Evolutionary conservation across 2,113 vertebrate species (phyloP), one percentile per base, ranked within the genome.

Genomic region (Hemibates koningsi): DNA sequence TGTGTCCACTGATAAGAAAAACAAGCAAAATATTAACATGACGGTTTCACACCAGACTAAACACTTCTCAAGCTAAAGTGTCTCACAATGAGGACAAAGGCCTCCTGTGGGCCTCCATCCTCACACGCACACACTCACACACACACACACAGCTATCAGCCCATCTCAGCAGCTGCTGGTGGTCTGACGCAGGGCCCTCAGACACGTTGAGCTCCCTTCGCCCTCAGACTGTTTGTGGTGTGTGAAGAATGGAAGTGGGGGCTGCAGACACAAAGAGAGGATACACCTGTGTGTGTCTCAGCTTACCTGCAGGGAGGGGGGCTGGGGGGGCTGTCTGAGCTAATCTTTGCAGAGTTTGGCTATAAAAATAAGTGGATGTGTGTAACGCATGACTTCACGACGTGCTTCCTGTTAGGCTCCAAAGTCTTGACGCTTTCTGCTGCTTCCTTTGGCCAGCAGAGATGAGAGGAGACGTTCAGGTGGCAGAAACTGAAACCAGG

Each of bases 191-290:
- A 41, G 79, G 63, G 16, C 73, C 66, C 66, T 27, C 38, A 43
- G 41, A 45, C 50, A 50, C 32, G 54, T 52, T 61, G 36, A 27
- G 54, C n/a, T 8, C 6, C 16, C 59, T 63, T 66, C 17, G 63
- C 50, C 43, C 32, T 57, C 45, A 83, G 34, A 71, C 83, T 82
- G 84, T 81, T 86, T 87, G 16, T 81, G 63, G 29, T 68, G 27
- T 61, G 27, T 81, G 29, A 76, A 24, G 79, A 59, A 21, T 43
- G 14, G 79, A 90, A 85, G 87, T 90, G 82, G 6, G 63, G 82
- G 16, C 83, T 85, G 68, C 78, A 89, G 85, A 92, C 85, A 92
- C 86, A 91, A 86, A 89, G 81, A 54, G 32, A 86, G 84, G 76
- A 87, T 56, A 86, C 91, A 91, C 79, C 86, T 89, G 88, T 87